Percentiles rank a stretch among this genome's conserved stretches.
Conservation (phyloP, 2,113 vertebrate species). For the Mormoops blainvillei region DNA sequence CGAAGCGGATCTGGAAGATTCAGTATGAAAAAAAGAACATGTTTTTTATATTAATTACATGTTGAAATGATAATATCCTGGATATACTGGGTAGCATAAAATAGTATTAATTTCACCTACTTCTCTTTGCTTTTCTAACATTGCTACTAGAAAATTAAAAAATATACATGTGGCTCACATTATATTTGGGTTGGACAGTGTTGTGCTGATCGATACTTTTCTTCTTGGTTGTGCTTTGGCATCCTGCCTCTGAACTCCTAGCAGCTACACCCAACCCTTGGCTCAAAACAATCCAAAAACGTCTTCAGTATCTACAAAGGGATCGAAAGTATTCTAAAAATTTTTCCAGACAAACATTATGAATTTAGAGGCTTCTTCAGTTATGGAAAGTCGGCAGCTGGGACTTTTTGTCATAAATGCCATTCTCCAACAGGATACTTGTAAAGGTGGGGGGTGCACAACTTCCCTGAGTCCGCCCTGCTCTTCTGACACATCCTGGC, state of each 20-base stretch:
- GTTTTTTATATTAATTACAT: background rate
- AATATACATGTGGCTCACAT: background rate
- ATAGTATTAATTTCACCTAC: background rate
- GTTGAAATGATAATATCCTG: background rate
- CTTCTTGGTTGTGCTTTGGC: background rate
- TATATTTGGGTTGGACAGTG: background rate
- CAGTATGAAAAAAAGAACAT: background rate
- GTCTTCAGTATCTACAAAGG: background rate
- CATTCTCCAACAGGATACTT: background rate
- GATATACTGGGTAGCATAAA: background rate
- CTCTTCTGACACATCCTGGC: background rate
- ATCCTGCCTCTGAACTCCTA: background rate
- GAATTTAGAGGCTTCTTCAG: background rate
- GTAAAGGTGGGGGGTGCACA: background rate
- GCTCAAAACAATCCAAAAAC: background rate
- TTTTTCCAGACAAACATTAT: background rate
- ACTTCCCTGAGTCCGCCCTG: background rate
- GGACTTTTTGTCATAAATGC: no score
- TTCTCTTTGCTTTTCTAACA: background rate
- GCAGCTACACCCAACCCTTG: background rate
- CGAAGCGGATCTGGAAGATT: background rate
- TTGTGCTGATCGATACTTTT: background rate
- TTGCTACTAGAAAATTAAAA: background rate
- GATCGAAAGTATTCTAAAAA: background rate
- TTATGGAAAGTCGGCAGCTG: background rate